These are phyloP conservation scores for Tenthredo livida DNA, from an alignment of 2,888 invertebrate genomes.

Conservation along the genomic window DNA sequence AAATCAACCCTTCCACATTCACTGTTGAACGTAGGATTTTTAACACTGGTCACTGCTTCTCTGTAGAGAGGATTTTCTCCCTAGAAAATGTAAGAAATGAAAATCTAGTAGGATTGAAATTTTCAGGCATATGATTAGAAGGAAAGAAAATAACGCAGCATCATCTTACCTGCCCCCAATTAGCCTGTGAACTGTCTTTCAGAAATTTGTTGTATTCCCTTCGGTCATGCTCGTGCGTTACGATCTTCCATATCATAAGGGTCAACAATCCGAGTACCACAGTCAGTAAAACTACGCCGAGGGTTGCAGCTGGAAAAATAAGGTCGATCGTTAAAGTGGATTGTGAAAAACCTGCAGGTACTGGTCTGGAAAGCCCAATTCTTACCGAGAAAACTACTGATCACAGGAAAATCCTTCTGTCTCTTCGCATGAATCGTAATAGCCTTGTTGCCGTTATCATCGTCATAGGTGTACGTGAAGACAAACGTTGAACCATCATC, in stretches of 20 bases:
- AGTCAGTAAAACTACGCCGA: slow-evolving; percentile 85
- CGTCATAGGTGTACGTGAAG: slow-evolving; percentile 77
- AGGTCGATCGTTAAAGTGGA: not conserved
- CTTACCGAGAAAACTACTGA: slow-evolving; percentile 78
- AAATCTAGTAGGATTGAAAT: not conserved
- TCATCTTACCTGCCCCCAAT: slow-evolving; percentile 84
- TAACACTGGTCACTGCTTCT: slow-evolving; percentile 87
- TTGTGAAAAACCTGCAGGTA: not conserved
- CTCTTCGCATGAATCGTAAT: slow-evolving; percentile 77
- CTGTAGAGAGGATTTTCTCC: slow-evolving; percentile 91
- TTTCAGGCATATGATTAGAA: not conserved
- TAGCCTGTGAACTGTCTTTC: slow-evolving; percentile 83
- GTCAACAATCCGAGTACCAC: slow-evolving; percentile 86
- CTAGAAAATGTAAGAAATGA: slow-evolving; percentile 69
- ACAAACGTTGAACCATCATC: slow-evolving; percentile 77
- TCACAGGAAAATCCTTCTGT: slow-evolving; percentile 76
- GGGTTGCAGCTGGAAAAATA: slow-evolving; percentile 82
- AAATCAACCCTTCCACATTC: not conserved
- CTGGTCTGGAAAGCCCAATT: slow-evolving; percentile 43
- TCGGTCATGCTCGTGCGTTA: slow-evolving; percentile 86
- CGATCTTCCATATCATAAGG: slow-evolving; percentile 88
- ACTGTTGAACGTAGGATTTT: slow-evolving; percentile 83
- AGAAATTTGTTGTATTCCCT: slow-evolving; percentile 88
- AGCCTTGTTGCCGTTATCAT: slow-evolving; percentile 70
- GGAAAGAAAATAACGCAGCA: not conserved